These are phyloP conservation scores for Cosmia pyralina DNA, from an alignment of 2,888 invertebrate species.

Conservation along the genomic window DNA sequence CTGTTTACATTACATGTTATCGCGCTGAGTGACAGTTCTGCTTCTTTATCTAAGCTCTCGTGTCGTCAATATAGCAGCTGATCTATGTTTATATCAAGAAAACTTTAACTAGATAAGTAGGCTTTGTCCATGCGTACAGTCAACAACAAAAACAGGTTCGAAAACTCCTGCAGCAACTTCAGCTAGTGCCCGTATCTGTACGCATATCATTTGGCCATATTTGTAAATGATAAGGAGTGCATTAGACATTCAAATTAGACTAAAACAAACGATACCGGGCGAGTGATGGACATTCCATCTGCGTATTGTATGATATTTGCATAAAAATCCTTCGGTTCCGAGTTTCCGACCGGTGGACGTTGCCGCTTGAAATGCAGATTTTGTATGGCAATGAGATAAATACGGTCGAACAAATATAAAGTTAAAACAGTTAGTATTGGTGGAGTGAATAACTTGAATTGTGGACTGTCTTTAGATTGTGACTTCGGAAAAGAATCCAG, in stretches of 20 bases:
- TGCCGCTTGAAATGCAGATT: slow-evolving; percentile 86
- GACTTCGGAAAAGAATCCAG: slow-evolving; percentile 23
- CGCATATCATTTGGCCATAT: slow-evolving; percentile 74
- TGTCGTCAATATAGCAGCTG: slow-evolving; percentile 11
- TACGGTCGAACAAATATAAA: slow-evolving; percentile 68
- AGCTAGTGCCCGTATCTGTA: slow-evolving; percentile 55
- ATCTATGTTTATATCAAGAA: slow-evolving; percentile 20
- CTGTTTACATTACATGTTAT: slow-evolving; percentile 59
- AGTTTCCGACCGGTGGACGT: slow-evolving; percentile 67
- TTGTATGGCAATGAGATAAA: slow-evolving; percentile 78
- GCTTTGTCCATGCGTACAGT: slow-evolving; percentile 34
- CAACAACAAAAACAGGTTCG: slow-evolving; percentile 52
- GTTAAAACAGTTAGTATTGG: slow-evolving; percentile 71
- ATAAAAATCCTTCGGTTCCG: slow-evolving; percentile 82
- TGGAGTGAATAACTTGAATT: slow-evolving; percentile 70
- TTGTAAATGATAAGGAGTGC: slow-evolving; percentile 75
- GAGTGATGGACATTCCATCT: slow-evolving; percentile 88
- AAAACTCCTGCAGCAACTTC: slow-evolving; percentile 42
- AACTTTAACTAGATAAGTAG: slow-evolving; percentile 21
- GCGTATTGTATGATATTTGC: slow-evolving; percentile 82
- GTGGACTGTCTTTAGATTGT: slow-evolving; percentile 49
- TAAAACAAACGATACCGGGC: slow-evolving; percentile 78
- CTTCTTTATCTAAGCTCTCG: slow-evolving; percentile 37
- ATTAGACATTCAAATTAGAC: slow-evolving; percentile 88
- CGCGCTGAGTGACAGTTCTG: slow-evolving; percentile 26